Percentiles rank a stretch among this genome's conserved stretches.
phyloP scores from a whole-genome alignment of 2,797 vertebrate species.

The Scomberomorus guttatus region DNA sequence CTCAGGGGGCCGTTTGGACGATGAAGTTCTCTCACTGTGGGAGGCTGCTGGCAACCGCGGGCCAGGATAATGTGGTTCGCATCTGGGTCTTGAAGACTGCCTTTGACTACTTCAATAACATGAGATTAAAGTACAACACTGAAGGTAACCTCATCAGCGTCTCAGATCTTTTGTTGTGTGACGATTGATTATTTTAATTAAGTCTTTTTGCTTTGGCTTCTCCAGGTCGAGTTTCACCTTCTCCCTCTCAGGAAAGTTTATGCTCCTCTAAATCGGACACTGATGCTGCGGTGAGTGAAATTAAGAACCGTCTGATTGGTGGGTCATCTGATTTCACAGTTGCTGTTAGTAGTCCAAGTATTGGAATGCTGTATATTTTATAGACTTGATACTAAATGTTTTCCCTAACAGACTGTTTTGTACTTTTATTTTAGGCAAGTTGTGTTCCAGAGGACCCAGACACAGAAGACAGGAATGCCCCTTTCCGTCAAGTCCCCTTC shows the following conservation, averaged over 20 bases:
- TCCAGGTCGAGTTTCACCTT: conserved; percentile 96
- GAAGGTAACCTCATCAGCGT: conserved; percentile 78
- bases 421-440: conserved; percentile 82
- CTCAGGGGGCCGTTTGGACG: conserved; percentile 97
- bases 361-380: background rate
- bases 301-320: background rate
- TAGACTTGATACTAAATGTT: background rate
- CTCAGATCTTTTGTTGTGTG: no score
- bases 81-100: conserved; percentile 99
- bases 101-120: conserved; percentile 99
- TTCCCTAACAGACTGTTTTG: background rate
- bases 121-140: conserved; percentile 99
- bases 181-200: background rate
- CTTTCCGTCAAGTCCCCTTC: conserved; percentile 95
- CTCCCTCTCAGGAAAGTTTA: conserved; percentile 98
- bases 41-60: conserved; percentile 94
- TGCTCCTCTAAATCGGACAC: conserved; percentile 98
- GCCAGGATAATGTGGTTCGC: conserved; percentile 97
- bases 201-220: conserved; percentile 10
- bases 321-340: no score
- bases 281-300: conserved; percentile 91
- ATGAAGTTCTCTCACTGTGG: conserved; percentile 99
- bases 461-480: conserved; percentile 93
- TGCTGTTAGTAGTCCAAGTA: background rate
- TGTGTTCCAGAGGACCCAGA: conserved; percentile 91